Evolutionary conservation across 2,888 invertebrate genomes (phyloP).

Genomic region (Sericinus montela): DNA sequence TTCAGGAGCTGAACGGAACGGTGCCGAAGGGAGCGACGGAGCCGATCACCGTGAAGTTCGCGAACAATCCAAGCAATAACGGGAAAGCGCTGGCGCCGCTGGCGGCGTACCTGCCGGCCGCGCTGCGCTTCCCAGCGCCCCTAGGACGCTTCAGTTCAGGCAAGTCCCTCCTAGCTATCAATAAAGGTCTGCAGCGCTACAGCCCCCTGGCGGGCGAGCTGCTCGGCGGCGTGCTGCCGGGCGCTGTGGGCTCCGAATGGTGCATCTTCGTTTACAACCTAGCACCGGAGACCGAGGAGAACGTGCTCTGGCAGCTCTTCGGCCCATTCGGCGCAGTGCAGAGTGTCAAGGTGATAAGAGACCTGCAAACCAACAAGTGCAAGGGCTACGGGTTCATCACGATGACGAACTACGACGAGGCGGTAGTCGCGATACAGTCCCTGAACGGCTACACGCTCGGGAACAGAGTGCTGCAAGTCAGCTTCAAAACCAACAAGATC

Average conservation of each 20-base stretch:
- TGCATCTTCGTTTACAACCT: conserved; percentile 98
- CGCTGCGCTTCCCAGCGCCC: conserved; percentile 80
- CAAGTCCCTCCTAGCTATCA: conserved; percentile 94
- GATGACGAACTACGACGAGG: conserved; percentile 97
- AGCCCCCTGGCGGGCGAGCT: conserved; percentile 93
- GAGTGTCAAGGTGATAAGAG: conserved; percentile 95
- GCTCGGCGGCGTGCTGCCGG: conserved; percentile 87
- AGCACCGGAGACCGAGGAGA: conserved; percentile 97
- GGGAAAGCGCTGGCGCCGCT: conserved; percentile 90
- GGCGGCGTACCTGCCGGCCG: conserved; percentile 91
- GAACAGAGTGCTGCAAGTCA: conserved; percentile 94
- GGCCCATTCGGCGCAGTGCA: conserved; percentile 97
- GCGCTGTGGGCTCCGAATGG: conserved; percentile 87
- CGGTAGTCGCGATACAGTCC: conserved; percentile 93
- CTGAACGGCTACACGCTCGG: conserved; percentile 95
- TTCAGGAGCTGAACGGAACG: conserved; percentile 93
- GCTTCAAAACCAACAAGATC: conserved; percentile 93
- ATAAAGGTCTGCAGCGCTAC: conserved; percentile 86
- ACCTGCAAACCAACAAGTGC: conserved; percentile 95
- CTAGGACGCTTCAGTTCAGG: conserved; percentile 90
- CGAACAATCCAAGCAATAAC: conserved; percentile 94
- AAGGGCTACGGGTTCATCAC: conserved; percentile 97
- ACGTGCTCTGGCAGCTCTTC: conserved; percentile 96
- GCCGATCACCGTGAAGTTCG: conserved; percentile 96
- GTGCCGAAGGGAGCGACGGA: conserved; percentile 93